phyloP scores from a whole-genome alignment of 2,113 vertebrate genomes.

The Nycticorax nycticorax region DNA sequence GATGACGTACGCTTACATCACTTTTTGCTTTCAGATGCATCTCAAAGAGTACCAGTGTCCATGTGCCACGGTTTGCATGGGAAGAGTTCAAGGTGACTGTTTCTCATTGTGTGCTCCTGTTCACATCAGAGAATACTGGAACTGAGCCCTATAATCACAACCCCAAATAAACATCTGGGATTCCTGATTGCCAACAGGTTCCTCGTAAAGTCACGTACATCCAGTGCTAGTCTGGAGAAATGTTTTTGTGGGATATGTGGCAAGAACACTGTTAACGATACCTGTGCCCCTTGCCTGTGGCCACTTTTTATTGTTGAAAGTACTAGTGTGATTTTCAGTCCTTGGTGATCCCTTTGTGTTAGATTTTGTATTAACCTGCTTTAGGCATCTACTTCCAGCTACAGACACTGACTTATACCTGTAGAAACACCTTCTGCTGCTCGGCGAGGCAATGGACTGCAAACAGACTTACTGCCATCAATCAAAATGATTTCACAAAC shows the following conservation, averaged over 20 bases:
- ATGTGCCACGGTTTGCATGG: not conserved
- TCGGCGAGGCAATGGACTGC: not conserved
- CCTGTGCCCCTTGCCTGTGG: not conserved
- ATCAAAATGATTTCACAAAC: constrained; percentile 16
- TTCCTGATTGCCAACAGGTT: not conserved
- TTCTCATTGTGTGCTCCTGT: not conserved
- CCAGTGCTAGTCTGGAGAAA: not conserved
- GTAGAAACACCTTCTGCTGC: not conserved
- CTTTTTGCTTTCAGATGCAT: not conserved
- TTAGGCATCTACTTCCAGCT: not conserved
- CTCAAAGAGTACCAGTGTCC: not conserved
- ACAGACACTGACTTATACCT: not conserved
- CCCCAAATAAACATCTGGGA: not conserved
- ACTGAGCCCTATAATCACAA: not conserved
- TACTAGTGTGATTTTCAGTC: not conserved
- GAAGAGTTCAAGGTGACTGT: not conserved
- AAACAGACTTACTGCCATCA: not conserved
- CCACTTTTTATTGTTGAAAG: not conserved
- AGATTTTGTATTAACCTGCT: not conserved
- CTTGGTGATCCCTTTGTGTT: not conserved
- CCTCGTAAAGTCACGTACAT: not conserved
- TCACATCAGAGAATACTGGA: not conserved
- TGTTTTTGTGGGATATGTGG: not conserved
- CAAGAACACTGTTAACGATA: not conserved
- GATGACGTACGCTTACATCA: not conserved